phyloP scores from a whole-genome alignment of 2,888 invertebrate species.

The Mythimna impura region DNA sequence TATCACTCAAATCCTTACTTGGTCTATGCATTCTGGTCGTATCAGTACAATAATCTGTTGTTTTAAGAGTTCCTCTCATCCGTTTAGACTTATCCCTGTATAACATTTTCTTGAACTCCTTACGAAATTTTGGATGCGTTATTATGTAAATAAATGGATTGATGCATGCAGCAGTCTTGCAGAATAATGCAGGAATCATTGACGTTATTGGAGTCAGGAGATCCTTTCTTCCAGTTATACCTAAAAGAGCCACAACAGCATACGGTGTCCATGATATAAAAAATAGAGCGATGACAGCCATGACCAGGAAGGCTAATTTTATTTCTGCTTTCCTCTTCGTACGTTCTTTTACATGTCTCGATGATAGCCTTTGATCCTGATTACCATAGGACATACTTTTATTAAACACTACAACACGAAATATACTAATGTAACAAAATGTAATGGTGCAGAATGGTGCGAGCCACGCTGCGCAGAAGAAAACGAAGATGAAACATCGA shows the following conservation, averaged over 20 bases:
- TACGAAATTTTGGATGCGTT: conserved; percentile 94
- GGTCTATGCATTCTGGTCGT: conserved; percentile 77
- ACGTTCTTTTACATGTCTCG: conserved; percentile 91
- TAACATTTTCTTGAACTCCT: conserved; percentile 89
- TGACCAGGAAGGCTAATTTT: conserved; percentile 92
- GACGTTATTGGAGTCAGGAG: conserved; percentile 93
- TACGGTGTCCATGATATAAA: conserved; percentile 96
- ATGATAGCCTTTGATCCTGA: conserved; percentile 87
- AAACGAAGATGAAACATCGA: conserved; percentile 93
- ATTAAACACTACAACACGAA: conserved; percentile 91
- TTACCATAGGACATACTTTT: conserved; percentile 85
- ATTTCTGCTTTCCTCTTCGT: conserved; percentile 93
- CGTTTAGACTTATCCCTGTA: conserved; percentile 82
- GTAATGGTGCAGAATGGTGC: conserved; percentile 93
- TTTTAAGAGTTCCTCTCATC: conserved; percentile 82
- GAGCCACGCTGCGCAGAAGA: conserved; percentile 94
- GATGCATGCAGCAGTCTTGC: conserved; percentile 95
- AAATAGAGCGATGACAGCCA: conserved; percentile 93
- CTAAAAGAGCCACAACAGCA: conserved; percentile 93
- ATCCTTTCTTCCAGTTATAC: conserved; percentile 92
- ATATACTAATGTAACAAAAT: conserved; percentile 93
- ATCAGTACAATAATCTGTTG: conserved; percentile 79
- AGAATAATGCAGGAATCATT: conserved; percentile 95
- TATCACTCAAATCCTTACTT: conserved; percentile 85
- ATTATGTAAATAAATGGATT: conserved; percentile 95